Evolutionary conservation across 2,888 invertebrate species (phyloP).

Genomic region (Tiliacea aurago): DNA sequence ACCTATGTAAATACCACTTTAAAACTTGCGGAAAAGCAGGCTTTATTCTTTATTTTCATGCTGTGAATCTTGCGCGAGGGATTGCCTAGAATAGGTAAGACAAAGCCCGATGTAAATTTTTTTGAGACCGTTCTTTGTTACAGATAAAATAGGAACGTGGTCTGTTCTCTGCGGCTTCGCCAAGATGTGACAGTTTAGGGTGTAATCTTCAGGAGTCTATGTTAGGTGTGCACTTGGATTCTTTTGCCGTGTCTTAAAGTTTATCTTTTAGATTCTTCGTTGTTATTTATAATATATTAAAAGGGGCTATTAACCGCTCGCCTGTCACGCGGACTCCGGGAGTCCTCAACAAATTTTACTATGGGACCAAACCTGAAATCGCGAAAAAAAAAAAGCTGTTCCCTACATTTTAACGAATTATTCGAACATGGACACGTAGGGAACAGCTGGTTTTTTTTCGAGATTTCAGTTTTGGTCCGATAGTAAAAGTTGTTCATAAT

Average conservation of each 20-base stretch:
- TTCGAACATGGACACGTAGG: too few species aligned
- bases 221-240: background rate
- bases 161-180: background rate
- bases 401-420: too few species aligned
- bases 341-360: too few species aligned
- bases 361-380: too few species aligned
- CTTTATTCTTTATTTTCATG: slow-evolving; percentile 44
- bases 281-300: too few species aligned
- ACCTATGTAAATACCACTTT: slow-evolving; percentile 52
- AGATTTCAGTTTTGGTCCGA: too few species aligned
- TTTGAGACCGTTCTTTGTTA: slow-evolving; percentile 15
- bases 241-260: background rate
- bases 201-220: background rate
- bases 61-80: slow-evolving; percentile 5
- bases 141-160: slow-evolving; percentile 6
- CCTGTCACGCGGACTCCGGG: too few species aligned
- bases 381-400: too few species aligned
- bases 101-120: background rate
- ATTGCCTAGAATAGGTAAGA: slow-evolving; percentile 10
- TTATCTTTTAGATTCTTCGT: background rate
- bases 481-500: too few species aligned
- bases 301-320: too few species aligned
- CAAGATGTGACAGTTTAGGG: slow-evolving; percentile 7
- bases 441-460: too few species aligned
- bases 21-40: slow-evolving; percentile 28